Conservation (phyloP, 2,113 vertebrate genomes). For the Aptenodytes forsteri region DNA sequence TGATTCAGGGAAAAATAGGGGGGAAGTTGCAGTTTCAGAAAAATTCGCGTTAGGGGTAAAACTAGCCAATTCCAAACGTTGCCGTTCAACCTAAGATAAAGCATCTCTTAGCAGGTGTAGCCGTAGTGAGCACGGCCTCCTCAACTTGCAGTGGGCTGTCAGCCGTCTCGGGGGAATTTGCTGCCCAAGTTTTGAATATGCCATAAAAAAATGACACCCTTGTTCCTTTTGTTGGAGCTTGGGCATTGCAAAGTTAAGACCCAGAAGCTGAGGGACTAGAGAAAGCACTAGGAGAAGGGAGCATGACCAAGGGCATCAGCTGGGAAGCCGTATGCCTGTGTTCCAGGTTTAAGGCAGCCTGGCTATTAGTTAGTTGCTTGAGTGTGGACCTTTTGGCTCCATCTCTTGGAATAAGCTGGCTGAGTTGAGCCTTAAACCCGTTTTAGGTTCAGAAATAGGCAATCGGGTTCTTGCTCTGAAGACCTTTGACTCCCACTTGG, state of each 20-base stretch:
- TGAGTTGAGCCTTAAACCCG: background rate
- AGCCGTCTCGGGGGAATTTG: no score
- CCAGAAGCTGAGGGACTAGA: background rate
- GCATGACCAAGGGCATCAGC: fast-evolving
- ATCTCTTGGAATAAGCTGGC: background rate
- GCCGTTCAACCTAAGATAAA: fast-evolving
- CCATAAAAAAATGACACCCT: fast-evolving
- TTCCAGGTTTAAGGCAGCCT: background rate
- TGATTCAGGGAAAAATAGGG: fast-evolving
- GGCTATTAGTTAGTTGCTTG: background rate
- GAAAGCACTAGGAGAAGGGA: background rate
- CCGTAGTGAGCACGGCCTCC: fast-evolving
- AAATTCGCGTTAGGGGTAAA: fast-evolving
- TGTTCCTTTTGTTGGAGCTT: background rate
- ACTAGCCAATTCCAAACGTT: background rate
- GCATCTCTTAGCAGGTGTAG: background rate
- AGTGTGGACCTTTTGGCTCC: background rate
- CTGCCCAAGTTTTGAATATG: fast-evolving
- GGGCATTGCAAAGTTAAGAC: background rate
- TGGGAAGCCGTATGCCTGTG: background rate
- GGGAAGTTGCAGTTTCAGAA: background rate
- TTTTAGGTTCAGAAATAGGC: background rate
- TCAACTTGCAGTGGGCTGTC: fast-evolving
- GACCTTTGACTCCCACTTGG: background rate
- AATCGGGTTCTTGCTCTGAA: background rate